Base-by-base conservation (phyloP, 2,113 vertebrate species). In the Psephotus haematonotus region DNA sequence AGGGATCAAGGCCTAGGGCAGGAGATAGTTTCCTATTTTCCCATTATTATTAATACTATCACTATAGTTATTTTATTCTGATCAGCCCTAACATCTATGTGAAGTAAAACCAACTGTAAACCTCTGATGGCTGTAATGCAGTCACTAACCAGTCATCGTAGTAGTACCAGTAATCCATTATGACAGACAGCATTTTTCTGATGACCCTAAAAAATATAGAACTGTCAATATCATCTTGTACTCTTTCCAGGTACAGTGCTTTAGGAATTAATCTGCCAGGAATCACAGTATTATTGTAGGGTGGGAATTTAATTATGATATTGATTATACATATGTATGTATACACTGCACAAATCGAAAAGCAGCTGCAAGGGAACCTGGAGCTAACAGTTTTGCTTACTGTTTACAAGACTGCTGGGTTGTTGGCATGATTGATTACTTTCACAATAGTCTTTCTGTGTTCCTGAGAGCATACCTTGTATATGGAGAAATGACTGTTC, bases 351-450 rank as follows among this genome's bases (percentile, higher is more conserved):
- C 57, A 74, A 93, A 68, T 90, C 6, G 64, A 97, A 97, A 97
- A 95, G 85, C 92, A 95, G 94, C 95, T 97, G 96, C 92, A 91
- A 89, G 93, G 76, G 82, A 95, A 87, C 52, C 77, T 93, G 85
- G 93, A 96, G 94, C 94, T 94, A 96, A 86, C 83, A 98, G 98
- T 97, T 98, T 90, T 93, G 82, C 52, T 93, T 89, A 93, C 97
- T 98, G 97, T 98, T 98, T 98, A 97, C 87, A 97, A 91, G 82
- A 25, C 94, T 93, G 88, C 88, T 97, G 97, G 95, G 97, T 96
- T 91, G 94, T 92, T 95, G 97, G 96, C 72, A 88, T 99, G 98
- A 98, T 98, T 98, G 98, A 99, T 98, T 97, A 95, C 93, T 85
- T 90, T 85, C 97, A 96, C 96, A 98, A 96, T 98, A 97, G 97